phyloP scores from a whole-genome alignment of 2,888 invertebrate species.

The Aspidapion aeneum region DNA sequence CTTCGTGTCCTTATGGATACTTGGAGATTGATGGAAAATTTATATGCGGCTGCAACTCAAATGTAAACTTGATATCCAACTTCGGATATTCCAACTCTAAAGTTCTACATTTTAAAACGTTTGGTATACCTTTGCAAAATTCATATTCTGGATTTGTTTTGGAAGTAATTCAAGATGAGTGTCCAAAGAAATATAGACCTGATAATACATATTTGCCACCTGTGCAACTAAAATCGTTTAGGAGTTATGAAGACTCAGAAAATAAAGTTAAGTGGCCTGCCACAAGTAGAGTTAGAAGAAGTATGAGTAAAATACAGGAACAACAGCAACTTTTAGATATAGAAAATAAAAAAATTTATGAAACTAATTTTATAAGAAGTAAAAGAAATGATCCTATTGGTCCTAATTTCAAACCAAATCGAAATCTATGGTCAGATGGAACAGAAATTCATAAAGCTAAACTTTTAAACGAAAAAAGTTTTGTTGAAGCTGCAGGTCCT shows the following conservation, averaged over 20 bases:
- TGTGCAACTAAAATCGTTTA: not conserved
- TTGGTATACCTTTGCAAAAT: constrained; percentile 43
- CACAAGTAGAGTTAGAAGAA: not conserved
- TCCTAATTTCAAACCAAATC: not conserved
- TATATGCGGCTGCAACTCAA: constrained; percentile 56
- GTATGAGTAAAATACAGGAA: not conserved
- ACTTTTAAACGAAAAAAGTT: constrained; percentile 30
- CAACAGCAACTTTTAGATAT: not conserved
- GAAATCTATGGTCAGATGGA: constrained; percentile 29
- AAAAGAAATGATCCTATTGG: not conserved
- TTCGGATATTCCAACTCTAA: constrained; percentile 45
- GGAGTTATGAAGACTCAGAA: not conserved
- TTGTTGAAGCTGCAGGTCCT: not conserved
- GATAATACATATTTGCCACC: constrained; percentile 1
- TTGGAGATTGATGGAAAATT: constrained; percentile 56
- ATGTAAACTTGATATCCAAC: constrained; percentile 41
- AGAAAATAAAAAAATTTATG: not conserved
- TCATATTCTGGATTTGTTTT: constrained; percentile 52
- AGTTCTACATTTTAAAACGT: constrained; percentile 47
- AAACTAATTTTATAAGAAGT: no score
- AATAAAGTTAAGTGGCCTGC: not conserved
- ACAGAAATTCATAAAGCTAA: constrained; percentile 28
- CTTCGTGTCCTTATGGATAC: constrained; percentile 50
- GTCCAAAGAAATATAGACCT: constrained; percentile 43
- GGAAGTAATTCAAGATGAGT: constrained; percentile 56